Evolutionary conservation across 1,140 invertebrate genomes (phyloP).

Genomic region (Hydropsyche tenuis): DNA sequence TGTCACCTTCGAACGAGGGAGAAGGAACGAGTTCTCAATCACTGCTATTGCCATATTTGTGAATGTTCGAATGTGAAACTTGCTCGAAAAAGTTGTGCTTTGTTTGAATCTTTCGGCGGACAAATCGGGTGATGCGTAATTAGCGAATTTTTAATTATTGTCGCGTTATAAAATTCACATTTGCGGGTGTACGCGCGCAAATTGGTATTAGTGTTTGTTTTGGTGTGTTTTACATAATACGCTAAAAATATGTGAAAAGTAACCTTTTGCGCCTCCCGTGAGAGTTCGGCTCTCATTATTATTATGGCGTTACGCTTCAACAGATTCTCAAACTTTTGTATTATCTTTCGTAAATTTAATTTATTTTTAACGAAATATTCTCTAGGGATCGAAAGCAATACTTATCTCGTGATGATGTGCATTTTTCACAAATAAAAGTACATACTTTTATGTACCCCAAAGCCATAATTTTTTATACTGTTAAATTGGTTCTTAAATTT

Average conservation of each 20-base stretch:
- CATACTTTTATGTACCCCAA: no score
- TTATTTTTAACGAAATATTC: neutral
- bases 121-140: no score
- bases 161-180: neutral
- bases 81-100: no score
- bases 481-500: no score
- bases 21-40: conserved; percentile 28
- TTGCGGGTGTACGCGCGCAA: neutral
- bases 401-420: no score
- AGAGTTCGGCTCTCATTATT: conserved; percentile 26
- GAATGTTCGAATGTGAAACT: neutral
- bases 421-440: no score
- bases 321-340: neutral
- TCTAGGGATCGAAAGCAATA: no score
- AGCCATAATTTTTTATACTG: no score
- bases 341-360: neutral
- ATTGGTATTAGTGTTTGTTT: neutral
- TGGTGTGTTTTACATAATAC: conserved; percentile 11
- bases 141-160: neutral
- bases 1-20: conserved; percentile 29
- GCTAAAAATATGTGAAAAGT: conserved; percentile 28
- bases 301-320: conserved; percentile 5
- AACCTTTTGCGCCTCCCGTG: conserved; percentile 28
- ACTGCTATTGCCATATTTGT: conserved; percentile 12
- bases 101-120: no score